phyloP scores from a whole-genome alignment of 1,140 invertebrate species.

The Pectinophora gossypiella region DNA sequence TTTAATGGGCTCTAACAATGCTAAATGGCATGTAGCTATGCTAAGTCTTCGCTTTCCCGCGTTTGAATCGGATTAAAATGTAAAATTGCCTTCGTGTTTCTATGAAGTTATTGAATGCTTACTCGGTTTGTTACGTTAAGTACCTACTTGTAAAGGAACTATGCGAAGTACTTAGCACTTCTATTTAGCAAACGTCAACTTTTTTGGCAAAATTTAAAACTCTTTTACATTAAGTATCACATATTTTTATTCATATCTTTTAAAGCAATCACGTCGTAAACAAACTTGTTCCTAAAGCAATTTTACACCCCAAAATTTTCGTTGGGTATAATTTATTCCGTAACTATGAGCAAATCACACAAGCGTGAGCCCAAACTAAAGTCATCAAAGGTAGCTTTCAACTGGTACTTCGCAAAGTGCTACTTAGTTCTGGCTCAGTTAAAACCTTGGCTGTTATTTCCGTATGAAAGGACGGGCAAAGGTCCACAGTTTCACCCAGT shows the following conservation, averaged over 20 bases:
- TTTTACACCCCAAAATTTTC: background rate
- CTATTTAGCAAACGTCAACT: too few relatives aligned
- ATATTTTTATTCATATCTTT: background rate
- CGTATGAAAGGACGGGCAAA: slow-evolving; percentile 20
- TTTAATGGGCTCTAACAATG: background rate
- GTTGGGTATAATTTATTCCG: background rate
- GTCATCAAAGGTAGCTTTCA: background rate
- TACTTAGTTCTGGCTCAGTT: background rate
- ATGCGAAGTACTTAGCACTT: too few relatives aligned
- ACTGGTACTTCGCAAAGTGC: background rate
- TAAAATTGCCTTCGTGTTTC: too few relatives aligned
- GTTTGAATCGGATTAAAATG: too few relatives aligned
- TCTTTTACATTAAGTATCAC: background rate
- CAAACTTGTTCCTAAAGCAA: background rate
- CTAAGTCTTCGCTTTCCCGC: too few relatives aligned
- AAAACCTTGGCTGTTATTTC: slow-evolving; percentile 17
- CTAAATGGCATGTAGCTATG: background rate
- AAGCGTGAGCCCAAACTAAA: background rate
- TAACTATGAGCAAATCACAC: background rate
- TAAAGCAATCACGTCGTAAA: background rate
- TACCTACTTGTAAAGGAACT: too few relatives aligned
- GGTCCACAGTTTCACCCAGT: slow-evolving; percentile 16
- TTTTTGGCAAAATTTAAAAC: too few relatives aligned
- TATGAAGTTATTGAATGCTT: too few relatives aligned
- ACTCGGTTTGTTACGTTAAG: too few relatives aligned